Percentiles rank a stretch among this genome's conserved stretches.
Evolutionary conservation across 2,113 vertebrate genomes (phyloP).

Genomic region (Desmodus rotundus): DNA sequence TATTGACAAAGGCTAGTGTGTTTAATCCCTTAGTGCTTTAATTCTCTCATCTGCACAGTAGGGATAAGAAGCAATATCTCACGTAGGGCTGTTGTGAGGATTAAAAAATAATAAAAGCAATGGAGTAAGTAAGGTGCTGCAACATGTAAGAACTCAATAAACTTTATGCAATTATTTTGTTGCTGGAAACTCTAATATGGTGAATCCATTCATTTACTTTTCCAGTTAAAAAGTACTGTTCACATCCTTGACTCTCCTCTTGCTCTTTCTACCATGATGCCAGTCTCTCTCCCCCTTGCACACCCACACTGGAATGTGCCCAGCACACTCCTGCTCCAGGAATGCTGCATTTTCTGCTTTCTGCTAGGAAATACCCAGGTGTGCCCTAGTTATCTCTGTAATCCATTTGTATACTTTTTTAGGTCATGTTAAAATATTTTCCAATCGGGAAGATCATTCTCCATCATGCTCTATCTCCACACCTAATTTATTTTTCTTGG

Average conservation of each 20-base stretch:
- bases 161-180: background rate
- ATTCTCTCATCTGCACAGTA: slow-evolving; percentile 1
- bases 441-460: background rate
- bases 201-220: background rate
- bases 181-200: background rate
- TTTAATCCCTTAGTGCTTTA: background rate
- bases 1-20: slow-evolving; percentile 14
- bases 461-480: background rate
- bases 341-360: background rate
- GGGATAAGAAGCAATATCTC: background rate
- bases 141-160: slow-evolving; percentile 9
- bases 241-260: background rate
- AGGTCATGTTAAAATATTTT: background rate
- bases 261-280: background rate
- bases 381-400: background rate
- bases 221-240: background rate
- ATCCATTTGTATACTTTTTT: background rate
- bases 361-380: background rate
- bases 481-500: background rate
- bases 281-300: background rate
- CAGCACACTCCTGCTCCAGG: background rate
- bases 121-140: background rate
- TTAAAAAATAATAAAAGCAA: background rate
- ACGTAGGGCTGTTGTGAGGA: background rate
- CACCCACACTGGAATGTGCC: background rate